A percentile compares a stretch with the other conserved stretches of the same genome.
Evolutionary conservation across 2,113 vertebrate genomes (phyloP).

Genomic region (Chamaea fasciata): DNA sequence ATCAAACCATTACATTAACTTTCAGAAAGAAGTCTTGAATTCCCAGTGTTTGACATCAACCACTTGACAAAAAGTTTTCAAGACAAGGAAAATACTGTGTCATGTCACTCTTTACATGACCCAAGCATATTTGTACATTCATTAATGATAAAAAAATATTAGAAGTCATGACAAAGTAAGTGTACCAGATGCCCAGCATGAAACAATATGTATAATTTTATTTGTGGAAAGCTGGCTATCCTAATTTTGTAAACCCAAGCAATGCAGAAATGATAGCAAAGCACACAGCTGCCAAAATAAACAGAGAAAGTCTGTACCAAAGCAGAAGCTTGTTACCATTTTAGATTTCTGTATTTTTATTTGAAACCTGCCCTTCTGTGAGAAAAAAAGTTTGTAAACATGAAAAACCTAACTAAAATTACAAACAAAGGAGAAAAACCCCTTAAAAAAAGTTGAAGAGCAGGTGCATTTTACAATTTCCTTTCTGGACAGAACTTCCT

Average conservation of each 20-base stretch:
- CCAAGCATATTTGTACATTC: background rate
- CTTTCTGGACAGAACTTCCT: background rate
- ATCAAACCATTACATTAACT: background rate
- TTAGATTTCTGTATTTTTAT: background rate
- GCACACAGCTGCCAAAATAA: background rate
- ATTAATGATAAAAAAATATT: background rate
- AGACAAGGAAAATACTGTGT: background rate
- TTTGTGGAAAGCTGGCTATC: background rate
- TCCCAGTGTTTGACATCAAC: background rate
- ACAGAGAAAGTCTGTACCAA: background rate
- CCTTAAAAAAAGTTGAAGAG: background rate
- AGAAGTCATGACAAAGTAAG: background rate
- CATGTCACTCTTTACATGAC: background rate
- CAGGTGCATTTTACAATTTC: background rate
- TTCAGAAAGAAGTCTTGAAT: background rate
- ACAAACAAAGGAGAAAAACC: background rate
- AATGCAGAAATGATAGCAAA: conserved; percentile 7
- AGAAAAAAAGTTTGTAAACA: background rate
- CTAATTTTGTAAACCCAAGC: background rate
- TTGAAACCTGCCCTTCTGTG: background rate
- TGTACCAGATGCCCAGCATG: background rate
- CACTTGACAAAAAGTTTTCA: background rate
- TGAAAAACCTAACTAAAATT: background rate
- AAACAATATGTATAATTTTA: background rate
- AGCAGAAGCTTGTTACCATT: background rate